Evolutionary conservation across 2,113 vertebrate genomes (phyloP).

Genomic region (Danio rerio): GRCz12tu NC_133196.1:26096001-26096500

Average conservation of each 20-base stretch:
- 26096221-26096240: not conserved
- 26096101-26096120: conserved; percentile 31
- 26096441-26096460: no score
- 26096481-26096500: no score
- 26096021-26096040: not conserved
- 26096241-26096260: not conserved
- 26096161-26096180: not conserved
- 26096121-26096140: conserved; percentile 29
- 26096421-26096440: no score
- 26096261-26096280: not conserved
- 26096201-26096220: conserved; percentile 18
- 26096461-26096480: no score
- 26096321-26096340: conserved; percentile 1
- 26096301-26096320: not conserved
- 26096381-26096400: not conserved
- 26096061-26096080: conserved; percentile 32
- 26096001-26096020: not conserved
- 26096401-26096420: no score
- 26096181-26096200: not conserved
- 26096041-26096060: conserved; percentile 24
- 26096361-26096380: not conserved
- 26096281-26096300: not conserved
- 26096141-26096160: conserved; percentile 37
- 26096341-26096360: not conserved
- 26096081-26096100: conserved; percentile 11